A percentile compares a stretch with the other conserved stretches of the same genome.
Conservation (phyloP, 2,113 vertebrate genomes). For the Dicrurus megarhynchus region DNA sequence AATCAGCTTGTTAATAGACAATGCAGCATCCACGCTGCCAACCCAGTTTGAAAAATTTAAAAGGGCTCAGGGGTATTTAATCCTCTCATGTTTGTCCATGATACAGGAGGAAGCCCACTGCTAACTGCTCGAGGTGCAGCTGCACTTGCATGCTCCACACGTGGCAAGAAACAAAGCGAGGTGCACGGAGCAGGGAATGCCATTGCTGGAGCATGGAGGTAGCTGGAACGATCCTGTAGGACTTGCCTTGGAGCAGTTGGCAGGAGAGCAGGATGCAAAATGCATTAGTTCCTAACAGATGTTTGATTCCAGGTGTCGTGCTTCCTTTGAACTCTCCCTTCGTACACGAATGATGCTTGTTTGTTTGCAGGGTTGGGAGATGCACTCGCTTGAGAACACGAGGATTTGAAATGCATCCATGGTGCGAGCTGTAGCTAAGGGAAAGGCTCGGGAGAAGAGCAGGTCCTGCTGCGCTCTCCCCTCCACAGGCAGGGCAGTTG, state of each 20-base stretch:
- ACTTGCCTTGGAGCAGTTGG: slow-evolving; percentile 42
- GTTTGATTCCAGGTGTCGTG: slow-evolving; percentile 61
- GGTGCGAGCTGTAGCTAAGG: not conserved
- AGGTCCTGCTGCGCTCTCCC: not conserved
- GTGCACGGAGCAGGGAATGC: not conserved
- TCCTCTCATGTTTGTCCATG: not conserved
- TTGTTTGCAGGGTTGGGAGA: slow-evolving; percentile 31
- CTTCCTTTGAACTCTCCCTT: slow-evolving; percentile 43
- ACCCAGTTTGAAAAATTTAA: not conserved
- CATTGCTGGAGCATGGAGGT: not conserved
- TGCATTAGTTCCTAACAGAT: slow-evolving; percentile 43
- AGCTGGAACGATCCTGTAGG: slow-evolving; percentile 18
- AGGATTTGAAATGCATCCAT: not conserved
- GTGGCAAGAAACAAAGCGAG: not conserved
- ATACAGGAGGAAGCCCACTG: not conserved
- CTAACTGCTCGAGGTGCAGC: not conserved
- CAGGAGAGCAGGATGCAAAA: slow-evolving; percentile 39
- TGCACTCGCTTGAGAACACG: not conserved
- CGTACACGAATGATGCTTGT: not conserved
- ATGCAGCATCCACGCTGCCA: not conserved
- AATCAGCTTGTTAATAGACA: slow-evolving; percentile 6
- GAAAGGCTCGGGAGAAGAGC: not conserved
- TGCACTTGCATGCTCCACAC: not conserved
- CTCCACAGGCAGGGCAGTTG: fast-evolving
- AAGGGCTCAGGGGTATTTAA: not conserved